Base-by-base conservation (phyloP, 2,797 vertebrate species). In the Dendrocincla tyrannina region DNA sequence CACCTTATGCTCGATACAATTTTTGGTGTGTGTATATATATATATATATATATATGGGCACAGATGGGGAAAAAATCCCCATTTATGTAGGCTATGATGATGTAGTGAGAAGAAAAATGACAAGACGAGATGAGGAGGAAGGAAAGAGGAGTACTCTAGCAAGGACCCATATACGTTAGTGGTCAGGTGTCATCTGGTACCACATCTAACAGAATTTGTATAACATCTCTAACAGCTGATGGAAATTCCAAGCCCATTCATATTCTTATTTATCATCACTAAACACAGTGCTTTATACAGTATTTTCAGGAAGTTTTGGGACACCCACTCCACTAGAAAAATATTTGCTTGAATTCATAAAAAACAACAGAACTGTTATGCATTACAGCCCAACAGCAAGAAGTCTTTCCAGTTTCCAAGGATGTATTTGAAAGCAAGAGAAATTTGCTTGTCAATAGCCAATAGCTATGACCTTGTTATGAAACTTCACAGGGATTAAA, bases 381-480 rank as follows among this genome's bases (percentile, higher is more conserved):
- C 2, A 7, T 67, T 89, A 41, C 27, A 88, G 60, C 9, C 77
- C 69, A 92, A 58, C 17, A 60, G 67, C 17, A 78, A 82, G 76
- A 93, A 80, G 37, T 52, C 58, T 70, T 84, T 75, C 67, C 2
- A 55, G 63, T 85, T 87, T 86, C 53, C 70, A 92, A 87, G 53
- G 50, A 79, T 39, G 73, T 76, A 91, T 80, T 41, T 88, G 85
- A 96, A 93, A 92, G 55, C 70, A 88, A 41, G 46, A 91, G 35
- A 85, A 95, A 75, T 91, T 55, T 89, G 62, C 41, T 68, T 76
- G 87, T 94, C 85, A 90, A 70, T 53, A 95, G 74, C 77, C 79
- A 88, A 77, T 62, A 89, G 59, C 39, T 95, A 90, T 86, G 85
- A 93, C 56, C 83, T 93, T 87, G 83, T 63, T 49, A 77, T 41